Conservation (phyloP, 2,113 vertebrate genomes). For the Pagrus major region DNA sequence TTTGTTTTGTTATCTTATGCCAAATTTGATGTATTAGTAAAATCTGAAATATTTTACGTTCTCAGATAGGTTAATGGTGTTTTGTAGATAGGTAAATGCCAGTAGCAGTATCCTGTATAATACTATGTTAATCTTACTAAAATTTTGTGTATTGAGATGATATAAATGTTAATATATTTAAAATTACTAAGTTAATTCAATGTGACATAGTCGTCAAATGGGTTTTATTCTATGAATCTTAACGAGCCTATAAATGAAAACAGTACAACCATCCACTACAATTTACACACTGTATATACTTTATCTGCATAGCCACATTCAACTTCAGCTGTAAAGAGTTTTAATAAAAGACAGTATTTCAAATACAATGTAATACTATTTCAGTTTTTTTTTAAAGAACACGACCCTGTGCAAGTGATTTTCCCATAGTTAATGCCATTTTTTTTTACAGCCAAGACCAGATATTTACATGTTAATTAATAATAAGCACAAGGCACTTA, state of each 20-base stretch:
- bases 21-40: not conserved
- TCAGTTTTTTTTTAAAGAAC: constrained; percentile 38
- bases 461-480: constrained; percentile 24
- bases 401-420: constrained; percentile 53
- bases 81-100: not conserved
- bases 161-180: constrained; percentile 19
- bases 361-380: constrained; percentile 69
- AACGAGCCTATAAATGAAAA: not conserved
- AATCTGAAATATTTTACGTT: constrained; percentile 3
- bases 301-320: constrained; percentile 39
- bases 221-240: not conserved
- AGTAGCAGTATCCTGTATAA: not conserved
- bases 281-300: not conserved
- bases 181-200: constrained; percentile 8
- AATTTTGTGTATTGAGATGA: not conserved
- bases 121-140: not conserved
- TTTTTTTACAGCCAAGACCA: constrained; percentile 40
- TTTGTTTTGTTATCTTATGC: not conserved
- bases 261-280: not conserved
- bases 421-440: constrained; percentile 31
- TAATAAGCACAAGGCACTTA: constrained; percentile 53
- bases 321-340: constrained; percentile 38
- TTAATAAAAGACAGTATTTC: constrained; percentile 67
- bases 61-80: not conserved
- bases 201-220: not conserved